Percentiles rank a stretch among this genome's conserved stretches.
phyloP scores from a whole-genome alignment of 2,888 invertebrate genomes.

The Nomada fabriciana region DNA sequence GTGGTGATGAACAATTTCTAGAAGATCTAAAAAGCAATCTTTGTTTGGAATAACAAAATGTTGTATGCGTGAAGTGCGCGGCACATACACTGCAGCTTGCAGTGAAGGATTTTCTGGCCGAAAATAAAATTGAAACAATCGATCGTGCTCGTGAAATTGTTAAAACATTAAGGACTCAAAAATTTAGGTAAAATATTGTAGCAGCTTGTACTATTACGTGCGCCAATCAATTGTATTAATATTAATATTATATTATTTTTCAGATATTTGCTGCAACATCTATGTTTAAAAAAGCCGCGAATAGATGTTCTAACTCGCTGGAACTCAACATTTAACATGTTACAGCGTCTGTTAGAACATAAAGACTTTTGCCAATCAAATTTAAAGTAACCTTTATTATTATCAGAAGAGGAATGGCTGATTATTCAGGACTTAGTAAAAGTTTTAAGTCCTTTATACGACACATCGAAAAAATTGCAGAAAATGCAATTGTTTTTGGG shows the following conservation, averaged over 20 bases:
- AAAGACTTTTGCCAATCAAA: background rate
- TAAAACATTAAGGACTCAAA: background rate
- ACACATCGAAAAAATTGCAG: too few species aligned
- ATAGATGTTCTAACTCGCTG: background rate
- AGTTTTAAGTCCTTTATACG: background rate
- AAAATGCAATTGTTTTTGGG: too few species aligned
- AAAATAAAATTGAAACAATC: background rate
- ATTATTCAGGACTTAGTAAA: background rate
- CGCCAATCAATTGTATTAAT: background rate
- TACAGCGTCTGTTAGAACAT: background rate
- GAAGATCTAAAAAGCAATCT: background rate
- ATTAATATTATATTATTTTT: background rate
- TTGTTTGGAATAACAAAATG: background rate
- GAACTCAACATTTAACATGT: background rate
- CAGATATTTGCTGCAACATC: background rate
- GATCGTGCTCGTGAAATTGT: background rate
- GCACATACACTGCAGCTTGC: conserved; percentile 7
- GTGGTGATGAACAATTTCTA: background rate
- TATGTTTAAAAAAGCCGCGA: background rate
- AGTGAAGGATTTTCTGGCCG: background rate
- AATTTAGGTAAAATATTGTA: conserved; percentile 14
- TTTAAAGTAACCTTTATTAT: background rate
- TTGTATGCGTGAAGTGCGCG: background rate
- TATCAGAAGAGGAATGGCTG: background rate
- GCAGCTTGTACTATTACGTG: background rate